Percentiles rank a stretch among this genome's conserved stretches.
phyloP scores from a whole-genome alignment of 2,113 vertebrate genomes.

The Serinus canaria region DNA sequence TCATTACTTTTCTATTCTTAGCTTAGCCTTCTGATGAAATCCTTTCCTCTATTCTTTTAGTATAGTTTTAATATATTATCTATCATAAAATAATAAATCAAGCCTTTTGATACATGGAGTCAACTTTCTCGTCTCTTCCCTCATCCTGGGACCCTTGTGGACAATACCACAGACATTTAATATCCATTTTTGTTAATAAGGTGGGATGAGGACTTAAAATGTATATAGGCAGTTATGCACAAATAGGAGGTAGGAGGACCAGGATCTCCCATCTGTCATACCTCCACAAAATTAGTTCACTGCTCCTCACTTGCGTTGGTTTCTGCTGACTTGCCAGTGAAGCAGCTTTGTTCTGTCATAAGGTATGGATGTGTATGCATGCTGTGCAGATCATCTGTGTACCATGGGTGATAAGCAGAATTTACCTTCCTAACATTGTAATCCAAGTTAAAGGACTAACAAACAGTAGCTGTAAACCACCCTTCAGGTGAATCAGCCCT shows the following conservation, averaged over 20 bases:
- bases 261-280: background rate
- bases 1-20: too few relatives aligned
- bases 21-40: too few relatives aligned
- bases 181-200: background rate
- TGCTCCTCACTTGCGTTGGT: accelerated
- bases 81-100: too few relatives aligned
- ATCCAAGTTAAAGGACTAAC: background rate
- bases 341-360: background rate
- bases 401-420: background rate
- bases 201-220: background rate
- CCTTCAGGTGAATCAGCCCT: background rate
- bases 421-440: background rate
- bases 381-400: background rate
- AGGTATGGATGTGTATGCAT: background rate
- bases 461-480: background rate
- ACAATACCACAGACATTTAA: too few relatives aligned
- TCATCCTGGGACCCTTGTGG: too few relatives aligned
- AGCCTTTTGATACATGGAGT: too few relatives aligned
- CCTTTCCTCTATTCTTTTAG: too few relatives aligned
- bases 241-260: background rate
- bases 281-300: accelerated
- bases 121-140: too few relatives aligned
- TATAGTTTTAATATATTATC: too few relatives aligned
- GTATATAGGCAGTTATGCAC: background rate
- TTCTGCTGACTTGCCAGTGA: background rate